phyloP scores from a whole-genome alignment of 2,888 invertebrate genomes.

The Paralinhomoeus sp. region DNA sequence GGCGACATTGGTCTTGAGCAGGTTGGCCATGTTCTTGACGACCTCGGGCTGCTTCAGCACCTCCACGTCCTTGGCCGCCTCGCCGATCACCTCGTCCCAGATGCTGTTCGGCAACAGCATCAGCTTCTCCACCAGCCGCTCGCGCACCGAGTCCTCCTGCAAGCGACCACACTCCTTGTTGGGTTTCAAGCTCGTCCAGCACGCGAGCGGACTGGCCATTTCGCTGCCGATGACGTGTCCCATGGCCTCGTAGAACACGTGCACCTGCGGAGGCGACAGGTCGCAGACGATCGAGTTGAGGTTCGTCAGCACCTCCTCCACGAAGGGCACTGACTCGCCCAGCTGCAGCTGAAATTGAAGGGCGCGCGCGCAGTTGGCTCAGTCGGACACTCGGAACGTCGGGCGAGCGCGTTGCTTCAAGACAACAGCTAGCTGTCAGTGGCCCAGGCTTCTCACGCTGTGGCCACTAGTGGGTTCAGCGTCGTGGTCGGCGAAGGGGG shows the following conservation, averaged over 20 bases:
- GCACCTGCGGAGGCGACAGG: constrained; percentile 83
- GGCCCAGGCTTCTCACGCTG: too few relatives aligned
- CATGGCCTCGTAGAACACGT: constrained; percentile 97
- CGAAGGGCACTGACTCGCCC: constrained; percentile 87
- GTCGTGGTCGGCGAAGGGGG: too few relatives aligned
- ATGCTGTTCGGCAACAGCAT: constrained; percentile 91
- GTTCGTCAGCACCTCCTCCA: constrained; percentile 85
- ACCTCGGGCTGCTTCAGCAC: constrained; percentile 82
- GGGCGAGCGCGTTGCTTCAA: too few relatives aligned
- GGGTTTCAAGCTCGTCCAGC: neutral
- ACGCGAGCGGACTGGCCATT: constrained; percentile 50
- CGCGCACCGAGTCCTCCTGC: constrained; percentile 72
- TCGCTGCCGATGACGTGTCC: constrained; percentile 95
- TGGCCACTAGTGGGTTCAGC: too few relatives aligned
- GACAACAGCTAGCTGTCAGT: too few relatives aligned
- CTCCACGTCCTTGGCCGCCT: constrained; percentile 82
- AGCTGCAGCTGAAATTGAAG: constrained; percentile 46
- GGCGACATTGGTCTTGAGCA: constrained; percentile 90
- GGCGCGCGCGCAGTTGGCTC: too few relatives aligned
- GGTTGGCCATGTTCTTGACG: constrained; percentile 85
- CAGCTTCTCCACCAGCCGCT: constrained; percentile 87
- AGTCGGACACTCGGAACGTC: too few relatives aligned
- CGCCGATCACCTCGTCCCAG: constrained; percentile 93
- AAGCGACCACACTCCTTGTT: constrained; percentile 25
- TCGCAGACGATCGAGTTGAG: constrained; percentile 97